These are phyloP conservation scores for Diabrotica balteata DNA, from an alignment of 2,888 invertebrate species.

Conservation along the genomic window DNA sequence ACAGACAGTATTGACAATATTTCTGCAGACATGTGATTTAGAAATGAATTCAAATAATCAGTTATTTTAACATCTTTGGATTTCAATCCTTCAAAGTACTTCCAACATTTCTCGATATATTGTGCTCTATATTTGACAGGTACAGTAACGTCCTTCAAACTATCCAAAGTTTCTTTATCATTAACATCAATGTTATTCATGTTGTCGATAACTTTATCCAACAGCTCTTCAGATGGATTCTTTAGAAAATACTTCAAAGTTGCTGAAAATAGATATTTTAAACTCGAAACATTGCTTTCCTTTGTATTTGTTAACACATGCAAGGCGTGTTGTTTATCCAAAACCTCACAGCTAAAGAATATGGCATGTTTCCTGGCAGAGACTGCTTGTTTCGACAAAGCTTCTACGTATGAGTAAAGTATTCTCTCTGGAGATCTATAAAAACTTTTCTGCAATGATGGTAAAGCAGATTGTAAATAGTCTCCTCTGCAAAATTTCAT, in stretches of 20 bases:
- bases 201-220: slow-evolving; percentile 32
- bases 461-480: slow-evolving; percentile 38
- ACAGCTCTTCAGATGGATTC: slow-evolving; percentile 36
- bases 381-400: slow-evolving; percentile 36
- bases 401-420: slow-evolving; percentile 29
- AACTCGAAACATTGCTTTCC: slow-evolving; percentile 31
- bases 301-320: slow-evolving; percentile 23
- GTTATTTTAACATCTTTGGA: slow-evolving; percentile 24
- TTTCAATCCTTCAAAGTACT: slow-evolving; percentile 31
- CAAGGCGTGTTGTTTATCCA: slow-evolving; percentile 28
- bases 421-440: slow-evolving; percentile 38
- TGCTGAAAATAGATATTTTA: slow-evolving; percentile 39
- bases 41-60: slow-evolving; percentile 12
- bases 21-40: slow-evolving; percentile 13
- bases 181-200: slow-evolving; percentile 36
- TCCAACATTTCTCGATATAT: slow-evolving; percentile 37
- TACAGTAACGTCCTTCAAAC: slow-evolving; percentile 24
- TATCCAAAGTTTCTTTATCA: slow-evolving; percentile 36
- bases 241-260: slow-evolving; percentile 41
- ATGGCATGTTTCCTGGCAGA: slow-evolving; percentile 43
- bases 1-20: slow-evolving; percentile 10
- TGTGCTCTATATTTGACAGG: slow-evolving; percentile 29
- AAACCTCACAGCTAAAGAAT: slow-evolving; percentile 37
- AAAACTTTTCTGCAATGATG: slow-evolving; percentile 38
- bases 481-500: slow-evolving; percentile 41